Evolutionary conservation across 2,797 vertebrate genomes (phyloP).

Genomic region (Eidolon dupreanum): DNA sequence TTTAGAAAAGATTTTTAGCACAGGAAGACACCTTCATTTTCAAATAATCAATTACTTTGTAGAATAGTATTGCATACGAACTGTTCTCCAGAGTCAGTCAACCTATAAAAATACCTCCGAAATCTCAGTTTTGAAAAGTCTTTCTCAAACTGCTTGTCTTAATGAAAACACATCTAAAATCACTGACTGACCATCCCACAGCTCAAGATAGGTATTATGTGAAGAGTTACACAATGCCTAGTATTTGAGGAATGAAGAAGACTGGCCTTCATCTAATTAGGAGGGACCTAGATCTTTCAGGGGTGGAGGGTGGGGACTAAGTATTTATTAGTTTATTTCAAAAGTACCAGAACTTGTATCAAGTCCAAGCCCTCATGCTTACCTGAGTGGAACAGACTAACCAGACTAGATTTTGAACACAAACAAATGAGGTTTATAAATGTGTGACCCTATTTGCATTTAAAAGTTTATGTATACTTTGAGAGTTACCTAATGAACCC

Average conservation of each 20-base stretch:
- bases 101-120: background rate
- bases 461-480: background rate
- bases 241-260: background rate
- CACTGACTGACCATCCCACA: background rate
- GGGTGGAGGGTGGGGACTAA: background rate
- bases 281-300: background rate
- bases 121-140: background rate
- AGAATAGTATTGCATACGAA: background rate
- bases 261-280: background rate
- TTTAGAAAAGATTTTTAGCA: background rate
- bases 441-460: background rate
- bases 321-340: conserved; percentile 1
- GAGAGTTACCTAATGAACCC: background rate
- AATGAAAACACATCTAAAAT: background rate
- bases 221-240: background rate
- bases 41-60: background rate
- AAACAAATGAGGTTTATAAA: background rate
- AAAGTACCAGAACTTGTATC: background rate
- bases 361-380: background rate
- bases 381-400: background rate
- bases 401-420: background rate
- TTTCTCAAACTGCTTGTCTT: background rate
- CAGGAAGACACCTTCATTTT: background rate
- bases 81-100: background rate
- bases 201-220: background rate